phyloP scores from a whole-genome alignment of 1,140 invertebrate genomes.

The Ostrea edulis region DNA sequence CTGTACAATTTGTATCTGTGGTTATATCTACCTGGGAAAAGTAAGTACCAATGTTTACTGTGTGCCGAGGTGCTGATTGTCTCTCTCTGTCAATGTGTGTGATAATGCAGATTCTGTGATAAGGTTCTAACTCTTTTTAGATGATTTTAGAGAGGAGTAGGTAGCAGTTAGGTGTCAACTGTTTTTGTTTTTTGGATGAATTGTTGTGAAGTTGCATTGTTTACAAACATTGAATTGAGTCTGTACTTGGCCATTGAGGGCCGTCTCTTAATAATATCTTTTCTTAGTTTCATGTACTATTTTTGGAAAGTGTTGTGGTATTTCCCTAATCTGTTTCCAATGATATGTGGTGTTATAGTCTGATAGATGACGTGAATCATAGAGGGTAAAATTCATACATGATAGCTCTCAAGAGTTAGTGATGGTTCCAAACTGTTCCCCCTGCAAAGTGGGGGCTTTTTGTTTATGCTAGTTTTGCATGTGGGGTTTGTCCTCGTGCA shows the following conservation, averaged over 20 bases:
- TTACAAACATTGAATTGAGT: not conserved
- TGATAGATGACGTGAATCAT: no score
- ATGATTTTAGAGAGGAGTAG: not conserved
- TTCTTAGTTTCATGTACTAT: not conserved
- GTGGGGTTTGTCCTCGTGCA: not conserved
- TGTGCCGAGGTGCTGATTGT: not conserved
- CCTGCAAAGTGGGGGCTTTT: no score
- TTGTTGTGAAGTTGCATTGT: not conserved
- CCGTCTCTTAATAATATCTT: not conserved
- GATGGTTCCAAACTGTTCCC: no score
- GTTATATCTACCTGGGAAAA: slow-evolving; percentile 7
- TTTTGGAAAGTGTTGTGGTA: not conserved
- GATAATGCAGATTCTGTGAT: not conserved
- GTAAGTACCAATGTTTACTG: not conserved
- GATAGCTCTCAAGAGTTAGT: no score
- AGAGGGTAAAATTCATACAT: no score
- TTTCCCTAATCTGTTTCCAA: not conserved
- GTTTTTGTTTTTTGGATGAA: not conserved
- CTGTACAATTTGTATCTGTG: not conserved
- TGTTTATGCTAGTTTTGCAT: no score
- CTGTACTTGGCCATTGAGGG: not conserved
- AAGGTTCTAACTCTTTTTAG: not conserved
- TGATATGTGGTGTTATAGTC: not conserved
- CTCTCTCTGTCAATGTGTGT: not conserved
- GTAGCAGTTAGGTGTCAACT: not conserved